Evolutionary conservation across 2,797 vertebrate species (phyloP).

Genomic region (Onychomys leucogaster): DNA sequence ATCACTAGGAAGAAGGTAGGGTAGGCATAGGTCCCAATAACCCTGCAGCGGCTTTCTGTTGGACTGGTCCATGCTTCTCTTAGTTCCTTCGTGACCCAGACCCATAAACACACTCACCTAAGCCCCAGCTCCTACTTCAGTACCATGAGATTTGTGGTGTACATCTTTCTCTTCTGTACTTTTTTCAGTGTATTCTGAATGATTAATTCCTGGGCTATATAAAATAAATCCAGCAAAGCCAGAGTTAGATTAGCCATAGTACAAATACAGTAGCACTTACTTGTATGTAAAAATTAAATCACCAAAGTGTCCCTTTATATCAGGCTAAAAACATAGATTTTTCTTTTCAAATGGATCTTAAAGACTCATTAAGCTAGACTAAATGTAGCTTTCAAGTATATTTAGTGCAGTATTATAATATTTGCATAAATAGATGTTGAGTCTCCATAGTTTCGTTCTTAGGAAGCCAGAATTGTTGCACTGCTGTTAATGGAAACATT

Average conservation of each 20-base stretch:
- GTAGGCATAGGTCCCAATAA: not conserved
- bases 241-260: constrained; percentile 16
- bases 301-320: not conserved
- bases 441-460: constrained; percentile 1
- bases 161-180: not conserved
- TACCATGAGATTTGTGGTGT: not conserved
- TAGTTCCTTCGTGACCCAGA: not conserved
- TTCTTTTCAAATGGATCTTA: not conserved
- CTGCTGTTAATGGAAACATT: not conserved
- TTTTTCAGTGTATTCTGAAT: constrained; percentile 4
- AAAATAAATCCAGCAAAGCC: constrained; percentile 13
- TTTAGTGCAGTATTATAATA: not conserved
- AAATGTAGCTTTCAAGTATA: not conserved
- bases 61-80: not conserved
- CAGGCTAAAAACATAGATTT: not conserved
- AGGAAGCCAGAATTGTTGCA: not conserved
- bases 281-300: not conserved
- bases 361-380: not conserved
- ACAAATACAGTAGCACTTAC: not conserved
- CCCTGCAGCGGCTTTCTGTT: not conserved
- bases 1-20: not conserved
- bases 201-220: not conserved
- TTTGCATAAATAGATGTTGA: constrained; percentile 5
- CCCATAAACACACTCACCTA: not conserved
- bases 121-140: not conserved